A percentile compares a stretch with the other conserved stretches of the same genome.
phyloP scores from a whole-genome alignment of 2,888 invertebrate genomes.

The Eupithecia subfuscata region DNA sequence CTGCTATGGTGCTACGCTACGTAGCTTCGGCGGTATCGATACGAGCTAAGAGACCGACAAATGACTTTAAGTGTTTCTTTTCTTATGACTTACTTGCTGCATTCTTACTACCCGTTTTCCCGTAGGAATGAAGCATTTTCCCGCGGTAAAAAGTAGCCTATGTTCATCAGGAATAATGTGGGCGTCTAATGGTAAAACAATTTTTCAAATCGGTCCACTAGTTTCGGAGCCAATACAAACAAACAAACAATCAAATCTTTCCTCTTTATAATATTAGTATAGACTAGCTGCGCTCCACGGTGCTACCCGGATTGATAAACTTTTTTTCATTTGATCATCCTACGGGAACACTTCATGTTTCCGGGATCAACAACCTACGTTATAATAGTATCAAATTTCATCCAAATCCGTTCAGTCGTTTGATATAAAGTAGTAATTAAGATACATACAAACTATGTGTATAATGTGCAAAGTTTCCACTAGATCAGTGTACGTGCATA shows the following conservation, averaged over 20 bases:
- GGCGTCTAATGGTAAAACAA: too few relatives aligned
- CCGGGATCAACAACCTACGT: neutral
- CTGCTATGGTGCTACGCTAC: neutral
- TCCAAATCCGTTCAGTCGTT: neutral
- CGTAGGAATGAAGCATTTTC: too few relatives aligned
- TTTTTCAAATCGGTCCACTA: too few relatives aligned
- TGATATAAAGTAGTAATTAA: neutral
- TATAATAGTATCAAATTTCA: neutral
- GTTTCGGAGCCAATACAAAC: too few relatives aligned
- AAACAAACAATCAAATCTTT: too few relatives aligned
- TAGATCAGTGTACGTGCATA: neutral
- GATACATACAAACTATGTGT: neutral
- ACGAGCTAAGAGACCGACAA: neutral
- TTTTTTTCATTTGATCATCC: neutral
- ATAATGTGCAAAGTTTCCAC: neutral
- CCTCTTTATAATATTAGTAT: too few relatives aligned
- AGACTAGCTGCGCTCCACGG: too few relatives aligned
- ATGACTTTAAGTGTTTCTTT: neutral
- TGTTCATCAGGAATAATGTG: too few relatives aligned
- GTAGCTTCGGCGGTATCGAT: neutral
- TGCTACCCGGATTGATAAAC: neutral
- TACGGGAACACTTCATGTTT: neutral
- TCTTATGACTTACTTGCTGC: neutral
- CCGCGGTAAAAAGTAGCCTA: too few relatives aligned
- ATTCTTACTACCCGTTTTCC: too few relatives aligned